phyloP scores from a whole-genome alignment of 2,888 invertebrate species.

The Plemyria rubiginata region DNA sequence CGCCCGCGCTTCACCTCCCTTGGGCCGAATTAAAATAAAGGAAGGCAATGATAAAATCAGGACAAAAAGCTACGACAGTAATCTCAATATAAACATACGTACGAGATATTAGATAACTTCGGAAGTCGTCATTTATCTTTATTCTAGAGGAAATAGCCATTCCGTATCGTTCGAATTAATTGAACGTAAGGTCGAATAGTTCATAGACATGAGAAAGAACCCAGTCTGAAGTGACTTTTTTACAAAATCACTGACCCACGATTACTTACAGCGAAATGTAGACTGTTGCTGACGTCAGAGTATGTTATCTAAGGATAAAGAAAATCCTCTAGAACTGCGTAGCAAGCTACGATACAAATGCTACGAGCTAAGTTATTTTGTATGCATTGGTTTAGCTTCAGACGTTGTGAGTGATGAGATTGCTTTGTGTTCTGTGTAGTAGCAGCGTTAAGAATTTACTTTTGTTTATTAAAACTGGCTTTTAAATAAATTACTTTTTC shows the following conservation, averaged over 20 bases:
- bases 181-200: constrained; percentile 18
- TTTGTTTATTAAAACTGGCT: constrained; percentile 15
- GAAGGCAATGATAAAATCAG: constrained; percentile 38
- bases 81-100: constrained; percentile 34
- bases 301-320: too few species aligned
- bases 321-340: constrained; percentile 25
- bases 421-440: constrained; percentile 26
- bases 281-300: too few species aligned
- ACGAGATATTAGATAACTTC: constrained; percentile 20
- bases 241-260: too few species aligned
- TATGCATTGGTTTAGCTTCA: constrained; percentile 38
- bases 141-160: constrained; percentile 12
- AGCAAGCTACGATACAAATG: constrained; percentile 32
- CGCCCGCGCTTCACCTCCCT: constrained; percentile 27
- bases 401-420: constrained; percentile 33
- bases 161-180: constrained; percentile 15
- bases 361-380: constrained; percentile 34
- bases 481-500: constrained; percentile 16
- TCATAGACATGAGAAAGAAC: too few species aligned
- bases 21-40: constrained; percentile 39
- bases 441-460: constrained; percentile 9
- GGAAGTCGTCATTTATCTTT: constrained; percentile 24
- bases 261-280: too few species aligned
- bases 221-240: too few species aligned
- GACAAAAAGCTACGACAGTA: constrained; percentile 30